Evolutionary conservation across 2,113 vertebrate genomes (phyloP), one percentile per base, ranked within the genome.

Genomic region (Megaceryle maxima): DNA sequence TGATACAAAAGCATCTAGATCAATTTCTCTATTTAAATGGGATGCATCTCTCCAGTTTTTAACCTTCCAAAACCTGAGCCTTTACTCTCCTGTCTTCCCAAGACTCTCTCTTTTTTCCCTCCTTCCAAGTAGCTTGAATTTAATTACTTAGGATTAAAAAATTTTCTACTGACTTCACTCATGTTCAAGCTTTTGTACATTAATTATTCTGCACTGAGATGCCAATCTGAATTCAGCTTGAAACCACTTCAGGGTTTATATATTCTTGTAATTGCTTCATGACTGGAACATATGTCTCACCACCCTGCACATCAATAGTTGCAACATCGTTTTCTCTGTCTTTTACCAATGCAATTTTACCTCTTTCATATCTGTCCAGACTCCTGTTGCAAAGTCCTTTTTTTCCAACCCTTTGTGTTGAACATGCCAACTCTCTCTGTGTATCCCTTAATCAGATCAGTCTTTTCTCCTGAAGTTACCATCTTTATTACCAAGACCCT

Each of bases 251-350:
- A 43, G 92, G 90, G 95, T 77, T 96, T 89, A 96, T 96, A 94
- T 97, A 96, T 96, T 94, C 87, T 82, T 89, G 83, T 50, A 95
- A 94, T 96, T 96, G 93, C 84, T 96, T 94, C 93, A 91, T 79
- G 82, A 96, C 94, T 48, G 77, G 93, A 97, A 97, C 84, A 68
- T 96, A 92, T 95, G 95, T 82, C 92, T 96, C 95, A 95, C 66
- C 94, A 90, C 79, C 73, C 73, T 84, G 56, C 83, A 93, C 60
- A 60, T 93, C 96, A 97, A 11, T 37, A 72, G 83, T 95, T 96
- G 96, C 96, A 92, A 97, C 96, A 96, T 95, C 70, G 0, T 93
- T 86, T 96, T 96, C 87, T 80, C 93, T 96, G 87, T 69, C 89
- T 91, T 92, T 83, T 80, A 93, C 95, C 67, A 77, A 1, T 56